phyloP scores from a whole-genome alignment of 2,797 vertebrate genomes.

The Staurois parvus region DNA sequence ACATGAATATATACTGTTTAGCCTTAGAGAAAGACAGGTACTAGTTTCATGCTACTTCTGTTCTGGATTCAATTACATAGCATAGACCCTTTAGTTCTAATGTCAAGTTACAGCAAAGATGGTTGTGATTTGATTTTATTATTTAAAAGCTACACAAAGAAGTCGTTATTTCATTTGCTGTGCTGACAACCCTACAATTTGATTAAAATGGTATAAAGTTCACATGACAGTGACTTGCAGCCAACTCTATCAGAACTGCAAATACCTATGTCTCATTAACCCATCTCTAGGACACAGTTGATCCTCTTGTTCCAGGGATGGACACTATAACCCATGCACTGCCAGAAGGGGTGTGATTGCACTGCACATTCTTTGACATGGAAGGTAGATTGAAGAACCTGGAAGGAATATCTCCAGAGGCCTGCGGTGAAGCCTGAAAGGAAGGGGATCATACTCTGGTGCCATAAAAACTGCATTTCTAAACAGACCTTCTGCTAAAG shows the following conservation, averaged over 20 bases:
- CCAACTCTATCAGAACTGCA: not conserved
- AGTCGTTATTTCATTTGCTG: not conserved
- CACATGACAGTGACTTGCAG: not conserved
- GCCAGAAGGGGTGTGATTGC: not conserved
- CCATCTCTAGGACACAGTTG: too few species aligned
- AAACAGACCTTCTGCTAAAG: too few species aligned
- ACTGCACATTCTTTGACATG: not conserved
- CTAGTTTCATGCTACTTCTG: not conserved
- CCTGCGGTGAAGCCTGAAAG: too few species aligned
- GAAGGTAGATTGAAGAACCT: rapidly evolving
- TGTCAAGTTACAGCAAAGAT: not conserved
- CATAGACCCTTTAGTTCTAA: not conserved
- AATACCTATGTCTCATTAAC: too few species aligned
- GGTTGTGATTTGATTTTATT: not conserved
- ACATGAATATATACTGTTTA: too few species aligned
- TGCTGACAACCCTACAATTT: not conserved
- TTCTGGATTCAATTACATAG: not conserved
- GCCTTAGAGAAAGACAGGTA: too few species aligned
- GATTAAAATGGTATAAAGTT: not conserved
- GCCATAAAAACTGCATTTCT: too few species aligned
- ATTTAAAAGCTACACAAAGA: not conserved
- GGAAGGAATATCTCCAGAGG: too few species aligned
- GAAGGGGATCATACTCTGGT: too few species aligned
- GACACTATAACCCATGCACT: not conserved
- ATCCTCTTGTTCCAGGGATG: not conserved